Evolutionary conservation across 2,113 vertebrate genomes (phyloP).

Genomic region (Pachypanchax playfairii): DNA sequence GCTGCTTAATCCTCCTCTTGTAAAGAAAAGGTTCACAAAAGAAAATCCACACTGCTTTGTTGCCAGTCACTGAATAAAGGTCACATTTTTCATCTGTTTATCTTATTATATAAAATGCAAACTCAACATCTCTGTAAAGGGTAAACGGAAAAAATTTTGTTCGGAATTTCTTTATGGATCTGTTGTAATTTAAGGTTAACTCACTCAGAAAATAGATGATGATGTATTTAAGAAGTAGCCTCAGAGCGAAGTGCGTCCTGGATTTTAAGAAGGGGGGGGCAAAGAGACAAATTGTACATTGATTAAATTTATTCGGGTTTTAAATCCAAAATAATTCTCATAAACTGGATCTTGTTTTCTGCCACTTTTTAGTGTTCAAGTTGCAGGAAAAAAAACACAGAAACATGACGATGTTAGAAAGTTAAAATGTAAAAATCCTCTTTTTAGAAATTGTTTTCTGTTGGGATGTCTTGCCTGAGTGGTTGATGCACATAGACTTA

Average conservation of each 20-base stretch:
- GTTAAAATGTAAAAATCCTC: constrained; percentile 15
- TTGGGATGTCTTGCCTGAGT: constrained; percentile 16
- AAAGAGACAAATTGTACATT: not conserved
- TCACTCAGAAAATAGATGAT: not conserved
- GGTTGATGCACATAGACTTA: constrained; percentile 43
- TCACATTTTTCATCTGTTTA: not conserved
- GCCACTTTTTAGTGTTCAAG: not conserved
- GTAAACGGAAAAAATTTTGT: not conserved
- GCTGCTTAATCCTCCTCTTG: not conserved
- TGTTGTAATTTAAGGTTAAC: not conserved
- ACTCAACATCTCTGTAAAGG: not conserved
- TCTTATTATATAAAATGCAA: constrained; percentile 1
- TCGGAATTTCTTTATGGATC: not conserved
- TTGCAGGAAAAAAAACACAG: constrained; percentile 5
- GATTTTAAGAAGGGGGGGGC: too few relatives aligned
- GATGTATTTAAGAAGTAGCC: not conserved
- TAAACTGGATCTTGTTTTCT: not conserved
- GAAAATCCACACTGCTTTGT: constrained; percentile 11
- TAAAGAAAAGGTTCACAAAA: not conserved
- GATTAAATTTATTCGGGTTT: not conserved
- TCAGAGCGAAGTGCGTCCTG: not conserved
- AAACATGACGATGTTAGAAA: not conserved
- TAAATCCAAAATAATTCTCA: not conserved
- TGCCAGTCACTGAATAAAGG: constrained; percentile 1
- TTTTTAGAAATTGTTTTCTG: too few relatives aligned